Percentiles rank a stretch among this genome's conserved stretches.
phyloP scores from a whole-genome alignment of 2,888 invertebrate species.

The Poecilus cupreus region DNA sequence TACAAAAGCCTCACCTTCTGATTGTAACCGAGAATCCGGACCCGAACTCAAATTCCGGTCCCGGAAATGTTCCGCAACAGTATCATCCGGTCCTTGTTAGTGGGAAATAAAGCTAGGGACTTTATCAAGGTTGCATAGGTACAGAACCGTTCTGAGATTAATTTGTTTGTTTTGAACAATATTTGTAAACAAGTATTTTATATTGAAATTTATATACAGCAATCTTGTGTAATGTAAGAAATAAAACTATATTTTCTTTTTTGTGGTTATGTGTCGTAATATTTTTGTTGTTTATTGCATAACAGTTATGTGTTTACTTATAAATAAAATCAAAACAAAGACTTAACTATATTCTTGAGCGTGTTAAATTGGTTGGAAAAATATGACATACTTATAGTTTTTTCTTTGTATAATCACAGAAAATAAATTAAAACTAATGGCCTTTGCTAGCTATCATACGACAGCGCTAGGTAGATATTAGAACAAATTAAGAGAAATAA shows the following conservation, averaged over 20 bases:
- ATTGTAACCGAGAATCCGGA: neutral
- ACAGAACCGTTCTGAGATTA: neutral
- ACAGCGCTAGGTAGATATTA: too few species aligned
- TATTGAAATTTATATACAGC: neutral
- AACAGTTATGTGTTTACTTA: neutral
- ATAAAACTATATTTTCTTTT: neutral
- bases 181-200: neutral
- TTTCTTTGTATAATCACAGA: neutral
- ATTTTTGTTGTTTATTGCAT: neutral
- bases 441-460: neutral
- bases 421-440: neutral
- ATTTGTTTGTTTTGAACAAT: neutral
- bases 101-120: neutral
- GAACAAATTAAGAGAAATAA: neutral
- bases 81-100: neutral
- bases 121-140: neutral
- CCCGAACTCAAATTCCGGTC: neutral
- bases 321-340: neutral
- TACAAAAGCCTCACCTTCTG: neutral
- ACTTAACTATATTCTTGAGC: neutral
- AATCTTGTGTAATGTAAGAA: neutral
- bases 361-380: neutral
- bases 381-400: neutral
- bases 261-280: neutral
- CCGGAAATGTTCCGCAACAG: neutral